phyloP scores from a whole-genome alignment of 2,888 invertebrate species.

The Hymenopus coronatus region DNA sequence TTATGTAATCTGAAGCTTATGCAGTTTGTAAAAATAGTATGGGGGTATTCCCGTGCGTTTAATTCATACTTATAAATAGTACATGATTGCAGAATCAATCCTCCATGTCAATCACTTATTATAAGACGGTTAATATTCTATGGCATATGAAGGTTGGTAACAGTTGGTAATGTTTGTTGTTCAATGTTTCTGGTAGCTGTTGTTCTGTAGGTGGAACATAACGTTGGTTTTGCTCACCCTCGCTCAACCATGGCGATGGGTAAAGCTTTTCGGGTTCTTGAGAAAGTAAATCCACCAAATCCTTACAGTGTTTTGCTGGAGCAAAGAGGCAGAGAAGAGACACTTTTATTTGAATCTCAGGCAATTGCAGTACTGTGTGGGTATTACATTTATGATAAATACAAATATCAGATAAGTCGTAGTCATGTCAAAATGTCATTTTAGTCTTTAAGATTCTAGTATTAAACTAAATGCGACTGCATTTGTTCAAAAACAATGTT shows the following conservation, averaged over 20 bases:
- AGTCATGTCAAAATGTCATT: neutral
- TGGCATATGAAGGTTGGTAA: neutral
- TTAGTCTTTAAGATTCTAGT: neutral
- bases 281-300: slow-evolving; percentile 80
- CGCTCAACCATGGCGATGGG: slow-evolving; percentile 79
- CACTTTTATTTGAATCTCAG: slow-evolving; percentile 87
- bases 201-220: neutral
- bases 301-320: slow-evolving; percentile 89
- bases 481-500: neutral
- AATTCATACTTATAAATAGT: no score
- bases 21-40: no score
- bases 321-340: slow-evolving; percentile 81
- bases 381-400: slow-evolving; percentile 40
- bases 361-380: slow-evolving; percentile 82
- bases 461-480: neutral
- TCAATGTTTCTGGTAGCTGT: no score
- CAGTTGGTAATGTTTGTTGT: no score
- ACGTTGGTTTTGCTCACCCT: neutral
- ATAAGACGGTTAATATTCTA: neutral
- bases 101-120: neutral
- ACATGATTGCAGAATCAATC: neutral
- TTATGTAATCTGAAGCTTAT: no score
- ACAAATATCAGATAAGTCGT: neutral
- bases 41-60: no score
- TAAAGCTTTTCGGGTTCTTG: slow-evolving; percentile 86